Base-by-base conservation (phyloP, 2,113 vertebrate species). In the Vidua macroura region DNA sequence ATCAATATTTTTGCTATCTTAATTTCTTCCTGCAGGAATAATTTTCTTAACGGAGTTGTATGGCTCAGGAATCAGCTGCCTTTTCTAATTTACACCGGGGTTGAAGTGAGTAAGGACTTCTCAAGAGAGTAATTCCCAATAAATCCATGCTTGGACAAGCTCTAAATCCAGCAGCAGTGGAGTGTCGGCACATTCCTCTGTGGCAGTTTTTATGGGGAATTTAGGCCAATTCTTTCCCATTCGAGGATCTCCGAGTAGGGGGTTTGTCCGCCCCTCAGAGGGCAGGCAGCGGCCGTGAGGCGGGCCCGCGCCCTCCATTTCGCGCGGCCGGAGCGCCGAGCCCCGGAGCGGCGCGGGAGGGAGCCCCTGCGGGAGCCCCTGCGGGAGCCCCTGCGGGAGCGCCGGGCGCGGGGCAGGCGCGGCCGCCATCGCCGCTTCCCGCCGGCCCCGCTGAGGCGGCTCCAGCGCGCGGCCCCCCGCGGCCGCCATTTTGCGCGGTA, bases 211-310 rank as follows among this genome's bases (percentile, higher is more conserved):
- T 27, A 44, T 10, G n/a, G 30, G 18, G 22, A n/a, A 53, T 58
- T n/a, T 10, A 33, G 19, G 16, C 18, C 35, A 17, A 4, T 75
- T 20, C 22, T 62, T 46, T 51, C 10, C 56, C 55, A 0, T 2
- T 3, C 3, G 16, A 30, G 31, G 6, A 24, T 41, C 20, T 53
- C 12, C 21, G 48, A 30, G 21, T 0, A 3, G 30, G 7, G 4
- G 10, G 1, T 31, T 2, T 19, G 10, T 3, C 41, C 9, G 5
- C 19, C 4, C 46, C 59, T 74, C 64, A 19, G 4, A 6, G 6
- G 1, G 6, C 5, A 7, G 15, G 52, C 37, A 4, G 44, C 25
- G 8, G 12, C 0, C 1, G 18, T 2, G 4, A 7, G 24, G 31
- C 19, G 9, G 19, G 1, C 25, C 15, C 22, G 1, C 14, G 31